Percentiles rank a stretch among this genome's conserved stretches.
Conservation (phyloP, 1,140 invertebrate genomes). For the Homarus americanus region DNA sequence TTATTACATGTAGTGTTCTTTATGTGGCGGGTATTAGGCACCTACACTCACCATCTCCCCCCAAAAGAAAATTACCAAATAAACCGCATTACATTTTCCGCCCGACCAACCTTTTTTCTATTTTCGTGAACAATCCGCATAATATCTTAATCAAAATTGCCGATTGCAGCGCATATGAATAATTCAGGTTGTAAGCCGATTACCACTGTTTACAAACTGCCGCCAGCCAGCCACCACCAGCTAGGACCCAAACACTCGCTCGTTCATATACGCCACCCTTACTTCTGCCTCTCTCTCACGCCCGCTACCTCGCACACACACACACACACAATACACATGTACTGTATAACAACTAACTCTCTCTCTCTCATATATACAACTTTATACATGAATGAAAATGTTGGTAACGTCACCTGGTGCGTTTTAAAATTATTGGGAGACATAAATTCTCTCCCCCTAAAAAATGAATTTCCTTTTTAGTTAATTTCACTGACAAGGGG, state of each 20-base stretch:
- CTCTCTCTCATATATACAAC: no score
- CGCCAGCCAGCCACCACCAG: neutral
- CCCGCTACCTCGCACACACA: neutral
- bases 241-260: neutral
- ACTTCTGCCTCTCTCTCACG: neutral
- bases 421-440: no score
- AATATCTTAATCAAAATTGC: constrained; percentile 69
- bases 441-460: no score
- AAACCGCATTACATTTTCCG: constrained; percentile 7
- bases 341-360: no score
- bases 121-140: constrained; percentile 38
- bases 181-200: constrained; percentile 64
- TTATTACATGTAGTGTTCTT: no score
- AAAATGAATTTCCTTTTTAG: no score
- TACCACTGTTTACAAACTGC: constrained; percentile 59
- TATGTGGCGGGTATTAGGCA: no score
- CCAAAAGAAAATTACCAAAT: neutral
- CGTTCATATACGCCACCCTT: neutral
- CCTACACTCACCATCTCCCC: neutral
- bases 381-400: no score
- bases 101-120: neutral
- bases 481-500: no score
- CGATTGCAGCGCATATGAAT: constrained; percentile 62
- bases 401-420: no score
- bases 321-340: neutral